These are phyloP conservation scores for Apis cerana DNA, from an alignment of 1,140 invertebrate species.

Conservation along the genomic window DNA sequence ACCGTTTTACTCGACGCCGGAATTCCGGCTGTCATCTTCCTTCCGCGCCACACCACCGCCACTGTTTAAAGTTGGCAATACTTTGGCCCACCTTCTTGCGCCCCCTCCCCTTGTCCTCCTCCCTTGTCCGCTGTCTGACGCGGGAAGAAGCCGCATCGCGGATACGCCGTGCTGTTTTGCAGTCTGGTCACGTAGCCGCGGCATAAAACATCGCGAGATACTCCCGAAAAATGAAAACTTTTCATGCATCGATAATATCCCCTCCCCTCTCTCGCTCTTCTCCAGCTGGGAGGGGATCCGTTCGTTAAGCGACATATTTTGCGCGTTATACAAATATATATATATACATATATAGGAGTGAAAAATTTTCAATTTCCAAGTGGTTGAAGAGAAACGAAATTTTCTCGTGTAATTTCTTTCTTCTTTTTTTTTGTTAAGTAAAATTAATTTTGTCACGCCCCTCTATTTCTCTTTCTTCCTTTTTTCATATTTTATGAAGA, in stretches of 20 bases:
- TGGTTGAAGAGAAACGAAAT: too few relatives aligned
- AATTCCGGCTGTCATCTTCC: constrained; percentile 14
- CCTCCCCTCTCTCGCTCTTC: too few relatives aligned
- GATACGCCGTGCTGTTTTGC: background rate
- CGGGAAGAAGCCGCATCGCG: background rate
- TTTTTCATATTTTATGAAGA: background rate
- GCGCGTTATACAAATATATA: too few relatives aligned
- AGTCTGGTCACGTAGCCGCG: constrained; percentile 16
- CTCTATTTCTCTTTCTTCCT: too few relatives aligned
- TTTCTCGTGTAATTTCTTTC: too few relatives aligned
- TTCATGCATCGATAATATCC: constrained; percentile 19
- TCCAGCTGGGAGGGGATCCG: background rate
- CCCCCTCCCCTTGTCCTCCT: background rate
- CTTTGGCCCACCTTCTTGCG: background rate
- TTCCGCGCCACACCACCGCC: background rate
- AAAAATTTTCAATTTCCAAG: too few relatives aligned
- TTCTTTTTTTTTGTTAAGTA: too few relatives aligned
- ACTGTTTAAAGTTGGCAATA: constrained; percentile 24
- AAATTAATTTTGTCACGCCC: too few relatives aligned
- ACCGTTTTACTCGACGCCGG: constrained; percentile 31
- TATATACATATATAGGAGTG: too few relatives aligned
- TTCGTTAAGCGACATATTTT: background rate
- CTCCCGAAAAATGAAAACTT: constrained; percentile 6
- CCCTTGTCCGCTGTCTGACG: background rate
- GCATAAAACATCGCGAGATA: constrained; percentile 18